A percentile compares a stretch with the other conserved stretches of the same genome.
Conservation (phyloP, 2,888 invertebrate genomes). For the Synergus umbraculus region DNA sequence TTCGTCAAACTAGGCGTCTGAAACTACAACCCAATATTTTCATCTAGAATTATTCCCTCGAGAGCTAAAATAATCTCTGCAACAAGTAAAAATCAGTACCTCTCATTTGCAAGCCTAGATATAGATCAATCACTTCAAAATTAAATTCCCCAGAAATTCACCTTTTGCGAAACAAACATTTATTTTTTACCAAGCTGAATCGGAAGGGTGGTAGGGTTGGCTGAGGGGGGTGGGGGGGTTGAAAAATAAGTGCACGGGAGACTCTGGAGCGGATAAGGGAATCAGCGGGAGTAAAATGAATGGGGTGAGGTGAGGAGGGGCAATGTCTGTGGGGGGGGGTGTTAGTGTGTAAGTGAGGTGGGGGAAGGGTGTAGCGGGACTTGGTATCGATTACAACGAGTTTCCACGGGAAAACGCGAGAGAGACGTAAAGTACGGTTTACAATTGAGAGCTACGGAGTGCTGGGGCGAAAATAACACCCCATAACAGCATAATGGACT, state of each 20-base stretch:
- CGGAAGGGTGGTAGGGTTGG: not conserved
- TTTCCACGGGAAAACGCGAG: conserved; percentile 24
- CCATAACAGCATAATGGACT: conserved; percentile 40
- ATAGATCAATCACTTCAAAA: no score
- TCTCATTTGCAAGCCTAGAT: no score
- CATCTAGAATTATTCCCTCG: no score
- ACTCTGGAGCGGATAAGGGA: conserved; percentile 5
- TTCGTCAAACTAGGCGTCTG: no score
- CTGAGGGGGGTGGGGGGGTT: no score
- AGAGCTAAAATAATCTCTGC: no score
- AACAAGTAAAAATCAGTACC: no score
- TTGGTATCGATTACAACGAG: conserved; percentile 34
- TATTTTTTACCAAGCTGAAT: not conserved
- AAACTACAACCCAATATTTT: no score
- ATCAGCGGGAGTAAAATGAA: conserved; percentile 22
- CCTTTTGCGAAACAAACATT: not conserved
- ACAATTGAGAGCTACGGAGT: conserved; percentile 36
- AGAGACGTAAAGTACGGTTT: conserved; percentile 32
- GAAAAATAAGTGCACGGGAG: not conserved
- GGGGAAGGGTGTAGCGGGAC: not conserved
- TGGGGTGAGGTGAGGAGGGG: not conserved
- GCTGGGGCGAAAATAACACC: conserved; percentile 38
- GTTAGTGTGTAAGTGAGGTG: not conserved
- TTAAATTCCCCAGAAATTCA: no score
- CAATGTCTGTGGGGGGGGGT: not conserved